Evolutionary conservation across 2,888 invertebrate species (phyloP), one percentile per base, ranked within the genome.

Genomic region (Himalopsyche japonica): DNA sequence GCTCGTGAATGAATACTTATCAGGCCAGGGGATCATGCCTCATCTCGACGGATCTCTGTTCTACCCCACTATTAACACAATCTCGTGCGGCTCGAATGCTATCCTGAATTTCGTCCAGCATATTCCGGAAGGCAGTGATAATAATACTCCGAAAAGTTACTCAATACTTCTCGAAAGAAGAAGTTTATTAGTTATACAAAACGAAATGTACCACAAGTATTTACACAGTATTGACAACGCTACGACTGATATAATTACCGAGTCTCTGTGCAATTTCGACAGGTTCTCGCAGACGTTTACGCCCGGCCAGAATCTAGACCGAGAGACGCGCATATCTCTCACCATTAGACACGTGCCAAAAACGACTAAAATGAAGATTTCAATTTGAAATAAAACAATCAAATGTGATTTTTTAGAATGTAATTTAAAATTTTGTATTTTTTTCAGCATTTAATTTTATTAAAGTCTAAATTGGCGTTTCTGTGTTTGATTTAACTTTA

Each of bases 1-100:
- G 0, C 92, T 99, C 48, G 95, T 99, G 0, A 99, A 99, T 92
- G 99, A 99, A 90, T 99, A 99, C 91, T 90, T 94, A 86, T 93
- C 98, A 0, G 97, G 97, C 0, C 98, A 99, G 91, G 99, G 99
- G 18, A 99, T 99, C 86, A 96, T 99, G 96, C 97, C 99, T 1
- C 99, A 99, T 91, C 95, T 96, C 32, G 99, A 99, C 91, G 99
- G 99, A 0, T 96, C 98, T 0, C 91, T 99, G 20, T 99, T 98
- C 90, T 95, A 95, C 90, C 98, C 99, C 0, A 95, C 96, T 18
- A 97, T 99, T 82, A 95, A 98, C 24, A 99, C 99, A 0, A 95
- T 99, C 84, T 97, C 95, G 79, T 95, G 98, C 88, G 98, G 98
- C 0, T 97, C 98, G 0, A 97, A 98, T 89, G 96, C 96, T 15